Evolutionary conservation across 1,140 invertebrate species (phyloP).

Genomic region (Galleria mellonella): DNA sequence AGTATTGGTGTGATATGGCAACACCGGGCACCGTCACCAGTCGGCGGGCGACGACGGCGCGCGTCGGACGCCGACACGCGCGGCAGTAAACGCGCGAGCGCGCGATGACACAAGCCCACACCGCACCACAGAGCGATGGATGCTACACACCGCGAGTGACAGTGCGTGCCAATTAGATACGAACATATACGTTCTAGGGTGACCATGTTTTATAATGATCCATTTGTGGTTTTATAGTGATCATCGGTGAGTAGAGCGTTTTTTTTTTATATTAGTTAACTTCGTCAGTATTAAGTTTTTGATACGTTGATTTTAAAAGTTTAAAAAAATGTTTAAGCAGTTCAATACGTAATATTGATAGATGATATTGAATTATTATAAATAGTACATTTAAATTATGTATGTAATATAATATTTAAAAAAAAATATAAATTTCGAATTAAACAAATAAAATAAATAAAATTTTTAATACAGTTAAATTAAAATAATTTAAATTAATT

Average conservation of each 20-base stretch:
- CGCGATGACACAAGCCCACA: neutral
- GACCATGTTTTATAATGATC: slow-evolving; percentile 45
- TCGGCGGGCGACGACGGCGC: slow-evolving; percentile 39
- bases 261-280: slow-evolving; percentile 1
- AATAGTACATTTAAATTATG: no score
- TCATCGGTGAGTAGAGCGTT: slow-evolving; percentile 49
- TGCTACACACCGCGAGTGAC: slow-evolving; percentile 27
- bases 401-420: no score
- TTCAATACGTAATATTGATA: no score
- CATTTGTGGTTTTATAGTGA: slow-evolving; percentile 65
- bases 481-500: no score
- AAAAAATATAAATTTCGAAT: no score
- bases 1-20: slow-evolving; percentile 4
- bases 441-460: no score
- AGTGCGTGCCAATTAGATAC: slow-evolving; percentile 13
- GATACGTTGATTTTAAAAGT: neutral
- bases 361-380: neutral
- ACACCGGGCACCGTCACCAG: slow-evolving; percentile 33
- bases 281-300: neutral
- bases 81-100: neutral
- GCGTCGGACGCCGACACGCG: slow-evolving; percentile 20
- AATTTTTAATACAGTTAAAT: no score
- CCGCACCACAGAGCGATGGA: slow-evolving; percentile 19
- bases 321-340: no score
- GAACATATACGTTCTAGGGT: slow-evolving; percentile 17